Percentiles rank a stretch among this genome's conserved stretches.
These are phyloP conservation scores for Odontophorus gujanensis DNA, from an alignment of 2,113 vertebrate genomes.

Conservation along the genomic window DNA sequence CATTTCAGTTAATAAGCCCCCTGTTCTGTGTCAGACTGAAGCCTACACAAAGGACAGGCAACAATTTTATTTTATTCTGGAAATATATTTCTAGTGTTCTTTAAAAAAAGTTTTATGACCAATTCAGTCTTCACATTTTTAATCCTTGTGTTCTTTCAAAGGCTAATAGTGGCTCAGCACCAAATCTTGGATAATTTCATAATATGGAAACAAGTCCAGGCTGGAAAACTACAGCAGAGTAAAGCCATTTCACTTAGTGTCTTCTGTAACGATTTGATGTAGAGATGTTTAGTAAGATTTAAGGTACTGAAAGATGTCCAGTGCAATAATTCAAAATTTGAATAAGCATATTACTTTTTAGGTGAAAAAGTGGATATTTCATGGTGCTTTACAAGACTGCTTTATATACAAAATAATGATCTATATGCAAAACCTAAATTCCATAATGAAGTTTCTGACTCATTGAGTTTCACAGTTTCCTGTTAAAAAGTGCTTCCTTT, in stretches of 20 bases:
- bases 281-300: constrained; percentile 22
- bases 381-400: constrained; percentile 22
- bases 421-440: constrained; percentile 63
- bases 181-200: constrained; percentile 51
- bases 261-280: constrained; percentile 24
- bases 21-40: constrained; percentile 41
- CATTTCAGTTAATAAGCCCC: constrained; percentile 45
- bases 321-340: constrained; percentile 1
- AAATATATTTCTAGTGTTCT: constrained; percentile 46
- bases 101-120: constrained; percentile 41
- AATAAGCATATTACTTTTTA: constrained; percentile 31
- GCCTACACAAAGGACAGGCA: background rate
- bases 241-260: constrained; percentile 62
- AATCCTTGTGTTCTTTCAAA: constrained; percentile 69
- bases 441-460: constrained; percentile 56
- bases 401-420: constrained; percentile 68
- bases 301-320: constrained; percentile 47
- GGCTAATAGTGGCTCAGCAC: background rate
- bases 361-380: constrained; percentile 22
- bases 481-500: constrained; percentile 49
- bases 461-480: constrained; percentile 51
- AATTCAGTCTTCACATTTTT: constrained; percentile 63
- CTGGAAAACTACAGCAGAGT: constrained; percentile 41
- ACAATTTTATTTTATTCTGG: constrained; percentile 48
- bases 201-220: constrained; percentile 50